Evolutionary conservation across 1,140 invertebrate species (phyloP).

Genomic region (Brachionus angularis): DNA sequence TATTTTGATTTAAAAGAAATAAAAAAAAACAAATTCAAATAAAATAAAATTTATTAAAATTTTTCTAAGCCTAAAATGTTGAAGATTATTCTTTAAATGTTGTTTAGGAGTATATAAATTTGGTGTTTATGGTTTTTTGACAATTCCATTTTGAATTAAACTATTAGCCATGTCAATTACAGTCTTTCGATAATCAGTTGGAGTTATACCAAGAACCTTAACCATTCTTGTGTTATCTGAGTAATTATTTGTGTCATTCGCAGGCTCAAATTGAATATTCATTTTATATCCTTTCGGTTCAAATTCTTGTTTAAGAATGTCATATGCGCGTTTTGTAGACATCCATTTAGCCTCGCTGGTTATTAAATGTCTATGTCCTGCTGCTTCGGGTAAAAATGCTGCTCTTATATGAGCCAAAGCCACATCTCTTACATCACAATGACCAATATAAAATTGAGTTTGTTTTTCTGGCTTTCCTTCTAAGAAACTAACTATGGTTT

Average conservation of each 20-base stretch:
- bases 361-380: constrained; percentile 50
- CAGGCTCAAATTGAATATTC: background rate
- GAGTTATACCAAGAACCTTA: constrained; percentile 55
- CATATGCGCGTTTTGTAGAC: background rate
- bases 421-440: constrained; percentile 63
- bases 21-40: no score
- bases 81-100: no score
- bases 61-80: no score
- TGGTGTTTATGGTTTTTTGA: no score
- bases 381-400: constrained; percentile 59
- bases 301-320: constrained; percentile 7
- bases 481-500: constrained; percentile 58
- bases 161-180: constrained; percentile 60
- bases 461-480: constrained; percentile 58
- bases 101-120: no score
- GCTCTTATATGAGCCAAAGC: constrained; percentile 62
- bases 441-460: constrained; percentile 59
- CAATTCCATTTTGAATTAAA: constrained; percentile 59
- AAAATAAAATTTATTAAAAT: no score
- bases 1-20: no score
- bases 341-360: background rate
- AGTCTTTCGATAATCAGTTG: constrained; percentile 54
- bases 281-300: constrained; percentile 6
- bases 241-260: background rate
- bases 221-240: constrained; percentile 49